Conservation (phyloP, 2,113 vertebrate genomes). For the Poecilia latipinna region DNA sequence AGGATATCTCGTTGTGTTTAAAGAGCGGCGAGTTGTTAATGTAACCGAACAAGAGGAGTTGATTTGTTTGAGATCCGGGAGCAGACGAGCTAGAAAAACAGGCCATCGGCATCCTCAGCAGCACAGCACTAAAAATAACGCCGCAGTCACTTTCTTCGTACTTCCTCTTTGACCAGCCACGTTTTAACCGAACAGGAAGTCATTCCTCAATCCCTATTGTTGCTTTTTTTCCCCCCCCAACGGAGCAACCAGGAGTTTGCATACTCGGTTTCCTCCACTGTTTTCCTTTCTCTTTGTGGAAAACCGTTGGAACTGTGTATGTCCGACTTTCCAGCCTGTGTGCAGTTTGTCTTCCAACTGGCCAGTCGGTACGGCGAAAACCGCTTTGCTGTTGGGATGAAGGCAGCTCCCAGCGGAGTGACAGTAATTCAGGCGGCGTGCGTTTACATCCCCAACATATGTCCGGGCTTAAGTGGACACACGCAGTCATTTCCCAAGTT, state of each 20-base stretch:
- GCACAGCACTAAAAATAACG: constrained; percentile 54
- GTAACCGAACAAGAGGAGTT: constrained; percentile 19
- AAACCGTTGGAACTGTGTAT: too few species aligned
- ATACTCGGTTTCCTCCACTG: constrained; percentile 35
- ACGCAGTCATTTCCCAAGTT: neutral
- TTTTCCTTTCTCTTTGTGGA: constrained; percentile 16
- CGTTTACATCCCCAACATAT: neutral
- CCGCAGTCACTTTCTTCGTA: constrained; percentile 29
- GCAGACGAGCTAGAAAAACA: constrained; percentile 50
- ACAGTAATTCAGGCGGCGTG: constrained; percentile 17
- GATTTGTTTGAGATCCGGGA: constrained; percentile 38
- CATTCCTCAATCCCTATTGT: constrained; percentile 57
- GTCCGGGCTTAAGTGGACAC: neutral
- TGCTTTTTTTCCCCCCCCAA: constrained; percentile 7
- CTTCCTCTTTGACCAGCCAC: constrained; percentile 49
- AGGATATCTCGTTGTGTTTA: neutral
- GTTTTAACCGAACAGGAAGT: constrained; percentile 20
- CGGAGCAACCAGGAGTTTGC: constrained; percentile 47
- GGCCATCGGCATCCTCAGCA: constrained; percentile 46
- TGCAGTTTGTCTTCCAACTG: constrained; percentile 16
- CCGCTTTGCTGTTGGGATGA: constrained; percentile 31
- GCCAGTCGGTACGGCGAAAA: constrained; percentile 28
- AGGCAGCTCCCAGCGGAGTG: constrained; percentile 42
- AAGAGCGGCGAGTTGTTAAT: neutral
- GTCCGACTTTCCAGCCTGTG: neutral